These are phyloP conservation scores for Zelostemma sp. DNA, from an alignment of 1,140 invertebrate species.

Conservation along the genomic window DNA sequence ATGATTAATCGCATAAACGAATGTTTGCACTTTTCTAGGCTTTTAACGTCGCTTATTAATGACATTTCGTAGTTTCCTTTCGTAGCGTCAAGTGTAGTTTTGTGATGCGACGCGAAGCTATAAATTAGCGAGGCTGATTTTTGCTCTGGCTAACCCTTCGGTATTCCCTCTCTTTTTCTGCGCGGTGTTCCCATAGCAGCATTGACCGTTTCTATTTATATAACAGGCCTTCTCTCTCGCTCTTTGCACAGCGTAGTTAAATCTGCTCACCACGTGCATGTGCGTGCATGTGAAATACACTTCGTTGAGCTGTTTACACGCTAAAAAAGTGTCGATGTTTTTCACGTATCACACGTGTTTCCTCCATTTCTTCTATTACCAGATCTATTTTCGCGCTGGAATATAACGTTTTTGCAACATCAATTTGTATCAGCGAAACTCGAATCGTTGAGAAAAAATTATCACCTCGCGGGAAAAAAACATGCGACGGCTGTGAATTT, in stretches of 20 bases:
- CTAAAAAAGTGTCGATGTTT: neutral
- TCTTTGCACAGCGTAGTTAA: constrained; percentile 31
- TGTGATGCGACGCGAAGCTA: constrained; percentile 6
- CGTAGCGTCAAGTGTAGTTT: too few relatives aligned
- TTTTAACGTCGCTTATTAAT: too few relatives aligned
- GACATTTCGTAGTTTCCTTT: too few relatives aligned
- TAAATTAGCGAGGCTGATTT: constrained; percentile 32
- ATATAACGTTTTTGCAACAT: neutral
- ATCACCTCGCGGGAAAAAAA: too few relatives aligned
- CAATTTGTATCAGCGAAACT: too few relatives aligned
- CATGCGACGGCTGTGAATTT: too few relatives aligned
- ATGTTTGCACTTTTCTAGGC: too few relatives aligned
- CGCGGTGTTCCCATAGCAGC: constrained; percentile 65
- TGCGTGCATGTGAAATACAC: constrained; percentile 36
- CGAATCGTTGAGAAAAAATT: too few relatives aligned
- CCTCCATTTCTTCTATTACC: neutral
- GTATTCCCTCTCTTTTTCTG: constrained; percentile 18
- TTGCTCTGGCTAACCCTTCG: constrained; percentile 18
- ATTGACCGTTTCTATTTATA: constrained; percentile 69
- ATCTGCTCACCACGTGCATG: constrained; percentile 39
- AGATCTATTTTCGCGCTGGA: neutral
- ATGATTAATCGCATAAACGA: neutral
- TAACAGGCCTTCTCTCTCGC: constrained; percentile 39
- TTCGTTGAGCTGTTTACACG: constrained; percentile 21
- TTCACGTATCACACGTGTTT: neutral